Percentiles rank a stretch among this genome's conserved stretches.
These are phyloP conservation scores for Neolamprologus sp. DNA, from an alignment of 2,113 vertebrate species.

Conservation along the genomic window DNA sequence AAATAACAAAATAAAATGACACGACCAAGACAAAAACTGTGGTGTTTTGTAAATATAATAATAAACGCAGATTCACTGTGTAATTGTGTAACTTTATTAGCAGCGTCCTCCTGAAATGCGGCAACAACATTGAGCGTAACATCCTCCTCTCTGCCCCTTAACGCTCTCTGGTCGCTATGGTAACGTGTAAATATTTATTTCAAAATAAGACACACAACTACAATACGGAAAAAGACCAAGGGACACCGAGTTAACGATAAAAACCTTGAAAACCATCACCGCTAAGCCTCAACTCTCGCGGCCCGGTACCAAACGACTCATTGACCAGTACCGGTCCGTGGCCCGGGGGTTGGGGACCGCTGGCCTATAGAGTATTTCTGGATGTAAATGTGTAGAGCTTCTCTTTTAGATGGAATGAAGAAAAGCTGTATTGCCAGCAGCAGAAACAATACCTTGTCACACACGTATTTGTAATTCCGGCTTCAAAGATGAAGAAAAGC, in stretches of 20 bases:
- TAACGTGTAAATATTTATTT: background rate
- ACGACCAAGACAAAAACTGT: background rate
- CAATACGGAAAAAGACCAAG: background rate
- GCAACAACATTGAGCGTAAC: background rate
- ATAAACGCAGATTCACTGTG: background rate
- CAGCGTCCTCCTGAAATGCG: background rate
- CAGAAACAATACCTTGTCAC: background rate
- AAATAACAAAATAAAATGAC: background rate
- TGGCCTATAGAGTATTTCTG: background rate
- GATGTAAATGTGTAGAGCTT: background rate
- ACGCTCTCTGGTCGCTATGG: background rate
- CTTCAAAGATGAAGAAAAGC: background rate
- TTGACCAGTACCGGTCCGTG: background rate
- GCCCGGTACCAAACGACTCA: background rate
- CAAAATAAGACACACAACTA: background rate
- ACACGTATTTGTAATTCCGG: background rate
- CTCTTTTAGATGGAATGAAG: background rate
- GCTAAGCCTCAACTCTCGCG: background rate
- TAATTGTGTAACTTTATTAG: background rate
- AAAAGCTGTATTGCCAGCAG: background rate
- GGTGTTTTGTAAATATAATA: background rate
- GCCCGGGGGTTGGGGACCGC: background rate
- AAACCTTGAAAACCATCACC: background rate
- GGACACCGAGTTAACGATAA: rapidly evolving
- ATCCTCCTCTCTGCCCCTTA: background rate